Evolutionary conservation across 2,888 invertebrate genomes (phyloP).

Genomic region (Hybos culiciformis): DNA sequence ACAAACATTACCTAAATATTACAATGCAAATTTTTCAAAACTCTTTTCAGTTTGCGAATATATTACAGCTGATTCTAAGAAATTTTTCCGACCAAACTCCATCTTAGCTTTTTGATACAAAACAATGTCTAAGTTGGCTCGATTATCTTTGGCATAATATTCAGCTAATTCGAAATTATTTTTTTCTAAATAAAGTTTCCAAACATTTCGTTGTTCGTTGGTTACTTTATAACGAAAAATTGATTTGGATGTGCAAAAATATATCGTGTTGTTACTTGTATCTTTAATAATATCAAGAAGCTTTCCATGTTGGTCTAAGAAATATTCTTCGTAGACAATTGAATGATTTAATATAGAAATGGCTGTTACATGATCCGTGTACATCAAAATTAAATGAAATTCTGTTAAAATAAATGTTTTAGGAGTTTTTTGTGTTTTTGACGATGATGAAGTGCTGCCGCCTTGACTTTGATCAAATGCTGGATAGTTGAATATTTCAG

Average conservation of each 20-base stretch:
- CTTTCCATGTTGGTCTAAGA: conserved; percentile 65
- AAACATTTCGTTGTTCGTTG: conserved; percentile 73
- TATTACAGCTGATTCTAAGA: conserved; percentile 68
- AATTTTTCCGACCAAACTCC: conserved; percentile 63
- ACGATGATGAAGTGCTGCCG: conserved; percentile 9
- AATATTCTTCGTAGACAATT: conserved; percentile 72
- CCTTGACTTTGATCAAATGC: no score
- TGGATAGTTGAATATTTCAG: no score
- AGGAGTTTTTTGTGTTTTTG: conserved; percentile 35
- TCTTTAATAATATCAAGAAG: conserved; percentile 71
- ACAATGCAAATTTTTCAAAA: conserved; percentile 88
- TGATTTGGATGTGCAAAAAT: conserved; percentile 72
- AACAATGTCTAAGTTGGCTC: conserved; percentile 67
- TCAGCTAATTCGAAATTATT: conserved; percentile 78
- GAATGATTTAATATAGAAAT: conserved; percentile 76
- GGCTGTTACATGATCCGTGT: conserved; percentile 68
- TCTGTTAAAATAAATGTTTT: conserved; percentile 73
- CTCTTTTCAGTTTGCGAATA: conserved; percentile 84
- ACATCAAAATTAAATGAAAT: conserved; percentile 78
- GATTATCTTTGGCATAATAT: conserved; percentile 67
- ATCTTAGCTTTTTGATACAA: conserved; percentile 79
- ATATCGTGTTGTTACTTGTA: conserved; percentile 60
- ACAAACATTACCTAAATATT: no score
- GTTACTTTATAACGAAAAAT: conserved; percentile 76
- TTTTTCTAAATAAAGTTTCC: conserved; percentile 78